These are phyloP conservation scores for Datnioides undecimradiatus DNA, from an alignment of 2,113 vertebrate species.

Conservation along the genomic window DNA sequence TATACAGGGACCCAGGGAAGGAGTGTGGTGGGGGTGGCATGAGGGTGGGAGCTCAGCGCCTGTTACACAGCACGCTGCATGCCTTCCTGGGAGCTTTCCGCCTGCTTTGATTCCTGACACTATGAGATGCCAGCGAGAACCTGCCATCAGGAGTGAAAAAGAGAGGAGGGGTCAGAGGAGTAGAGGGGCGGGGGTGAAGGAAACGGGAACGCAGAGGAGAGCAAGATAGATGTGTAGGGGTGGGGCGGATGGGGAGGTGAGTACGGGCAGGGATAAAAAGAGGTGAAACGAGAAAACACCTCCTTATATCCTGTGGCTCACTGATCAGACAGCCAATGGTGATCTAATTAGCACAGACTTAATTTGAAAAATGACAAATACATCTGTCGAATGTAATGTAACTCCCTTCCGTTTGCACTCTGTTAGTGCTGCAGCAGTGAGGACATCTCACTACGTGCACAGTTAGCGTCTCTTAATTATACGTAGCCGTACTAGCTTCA, in stretches of 20 bases:
- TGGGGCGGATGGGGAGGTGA: too few species aligned
- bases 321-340: constrained; percentile 32
- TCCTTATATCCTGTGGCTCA: constrained; percentile 1
- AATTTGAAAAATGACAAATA: constrained; percentile 21
- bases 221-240: background rate
- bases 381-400: constrained; percentile 1
- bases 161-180: constrained; percentile 28
- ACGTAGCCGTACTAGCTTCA: background rate
- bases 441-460: constrained; percentile 2
- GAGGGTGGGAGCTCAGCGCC: constrained; percentile 21
- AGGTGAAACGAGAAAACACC: background rate
- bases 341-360: constrained; percentile 49
- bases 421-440: background rate
- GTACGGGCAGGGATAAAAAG: background rate
- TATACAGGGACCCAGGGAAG: constrained; percentile 54
- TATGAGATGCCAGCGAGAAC: constrained; percentile 44
- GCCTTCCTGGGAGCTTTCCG: constrained; percentile 55
- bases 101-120: constrained; percentile 69
- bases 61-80: constrained; percentile 41
- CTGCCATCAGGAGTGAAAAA: constrained; percentile 26
- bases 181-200: background rate
- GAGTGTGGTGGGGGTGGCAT: background rate
- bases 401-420: background rate
- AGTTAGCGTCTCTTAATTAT: background rate
- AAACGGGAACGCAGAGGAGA: constrained; percentile 8